Evolutionary conservation across 2,888 invertebrate genomes (phyloP).

Genomic region (Hecatera dysodea): DNA sequence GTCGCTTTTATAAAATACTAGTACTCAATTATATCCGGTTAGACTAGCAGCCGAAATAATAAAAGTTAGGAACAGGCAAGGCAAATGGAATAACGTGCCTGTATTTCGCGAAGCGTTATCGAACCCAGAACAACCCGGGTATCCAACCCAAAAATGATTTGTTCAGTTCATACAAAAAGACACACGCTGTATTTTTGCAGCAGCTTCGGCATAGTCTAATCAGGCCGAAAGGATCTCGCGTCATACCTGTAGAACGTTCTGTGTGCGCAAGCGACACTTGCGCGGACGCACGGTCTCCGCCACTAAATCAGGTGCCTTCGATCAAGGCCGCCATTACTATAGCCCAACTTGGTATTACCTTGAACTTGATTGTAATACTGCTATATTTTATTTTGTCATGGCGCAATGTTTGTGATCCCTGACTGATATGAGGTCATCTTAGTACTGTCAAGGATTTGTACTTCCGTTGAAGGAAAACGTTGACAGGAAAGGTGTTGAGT

Average conservation of each 20-base stretch:
- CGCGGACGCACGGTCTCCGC: slow-evolving; percentile 32
- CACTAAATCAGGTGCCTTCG: slow-evolving; percentile 60
- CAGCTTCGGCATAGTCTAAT: slow-evolving; percentile 63
- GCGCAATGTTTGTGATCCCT: slow-evolving; percentile 35
- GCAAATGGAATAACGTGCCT: too few species aligned
- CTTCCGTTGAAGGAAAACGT: slow-evolving; percentile 10
- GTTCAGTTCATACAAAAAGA: neutral
- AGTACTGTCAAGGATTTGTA: slow-evolving; percentile 24
- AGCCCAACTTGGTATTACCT: slow-evolving; percentile 62
- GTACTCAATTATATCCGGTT: too few species aligned
- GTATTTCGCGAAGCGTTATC: too few species aligned
- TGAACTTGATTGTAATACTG: slow-evolving; percentile 77
- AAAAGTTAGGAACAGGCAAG: too few species aligned
- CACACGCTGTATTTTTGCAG: slow-evolving; percentile 69
- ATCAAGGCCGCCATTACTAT: slow-evolving; percentile 72
- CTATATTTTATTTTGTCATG: slow-evolving; percentile 18
- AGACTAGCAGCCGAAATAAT: too few species aligned
- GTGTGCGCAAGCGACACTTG: slow-evolving; percentile 57
- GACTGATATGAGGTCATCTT: slow-evolving; percentile 14
- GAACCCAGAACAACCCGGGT: too few species aligned
- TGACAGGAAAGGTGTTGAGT: slow-evolving; percentile 19
- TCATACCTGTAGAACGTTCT: slow-evolving; percentile 78
- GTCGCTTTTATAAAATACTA: too few species aligned
- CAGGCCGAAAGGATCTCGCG: slow-evolving; percentile 69
- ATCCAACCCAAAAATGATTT: too few species aligned